A percentile compares a stretch with the other conserved stretches of the same genome.
Conservation (phyloP, 2,113 vertebrate species). For the Limnothrissa miodon region DNA sequence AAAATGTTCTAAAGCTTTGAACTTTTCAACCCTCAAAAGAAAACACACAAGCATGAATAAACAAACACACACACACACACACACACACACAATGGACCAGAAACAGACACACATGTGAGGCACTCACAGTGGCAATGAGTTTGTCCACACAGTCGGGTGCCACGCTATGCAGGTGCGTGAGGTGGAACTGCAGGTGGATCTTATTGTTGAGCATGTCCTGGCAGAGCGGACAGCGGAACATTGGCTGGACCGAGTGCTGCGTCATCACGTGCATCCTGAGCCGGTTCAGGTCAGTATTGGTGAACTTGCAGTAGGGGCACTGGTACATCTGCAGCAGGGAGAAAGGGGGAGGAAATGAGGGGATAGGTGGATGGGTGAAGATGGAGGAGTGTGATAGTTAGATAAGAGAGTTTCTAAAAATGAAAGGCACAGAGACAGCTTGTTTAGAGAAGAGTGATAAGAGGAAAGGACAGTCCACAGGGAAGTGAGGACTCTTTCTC, state of each 20-base stretch:
- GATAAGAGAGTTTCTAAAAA: background rate
- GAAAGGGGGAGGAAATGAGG: slow-evolving; percentile 21
- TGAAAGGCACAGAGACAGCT: slow-evolving; percentile 35
- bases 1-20: background rate
- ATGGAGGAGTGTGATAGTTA: background rate
- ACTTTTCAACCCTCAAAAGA: background rate
- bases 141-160: slow-evolving; percentile 97
- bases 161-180: slow-evolving; percentile 98
- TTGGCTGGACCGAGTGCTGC: slow-evolving; percentile 96
- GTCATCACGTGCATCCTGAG: slow-evolving; percentile 98
- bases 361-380: background rate
- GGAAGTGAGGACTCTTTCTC: background rate
- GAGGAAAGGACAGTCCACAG: slow-evolving; percentile 11
- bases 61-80: background rate
- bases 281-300: slow-evolving; percentile 90
- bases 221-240: slow-evolving; percentile 95
- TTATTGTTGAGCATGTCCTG: slow-evolving; percentile 99
- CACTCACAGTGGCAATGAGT: slow-evolving; percentile 81
- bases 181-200: slow-evolving; percentile 98
- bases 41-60: background rate
- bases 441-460: slow-evolving; percentile 40
- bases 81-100: slow-evolving; percentile 17
- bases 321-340: slow-evolving; percentile 83
- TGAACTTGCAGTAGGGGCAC: slow-evolving; percentile 99
- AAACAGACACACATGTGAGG: slow-evolving; percentile 19